Base-by-base conservation (phyloP, 2,797 vertebrate species). In the Microctenopoma steveboyesi region DNA sequence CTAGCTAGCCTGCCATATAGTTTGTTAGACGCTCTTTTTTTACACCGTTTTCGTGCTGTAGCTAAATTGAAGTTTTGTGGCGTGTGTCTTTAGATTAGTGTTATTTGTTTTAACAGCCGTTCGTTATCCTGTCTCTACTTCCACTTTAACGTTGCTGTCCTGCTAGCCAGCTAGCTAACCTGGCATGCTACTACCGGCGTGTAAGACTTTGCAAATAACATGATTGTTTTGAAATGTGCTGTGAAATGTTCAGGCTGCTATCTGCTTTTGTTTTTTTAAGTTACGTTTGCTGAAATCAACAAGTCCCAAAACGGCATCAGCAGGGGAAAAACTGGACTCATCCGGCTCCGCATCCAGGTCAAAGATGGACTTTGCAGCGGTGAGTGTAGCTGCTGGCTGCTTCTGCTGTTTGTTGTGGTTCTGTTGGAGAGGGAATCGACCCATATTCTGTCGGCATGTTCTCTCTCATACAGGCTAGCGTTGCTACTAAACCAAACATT, bases 321-420 rank as follows among this genome's bases (percentile, higher is more conserved):
- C 56, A 35, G 68, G 15, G 27, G 67, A 71, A 42, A 82, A 83
- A 55, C 73, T 71, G 78, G 79, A 85, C 63, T 58, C 84, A 0
- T 60, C 85, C 37, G 58, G 28, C 13, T 72, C 89, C 2, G 57
- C 79, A 35, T 67, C 90, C 63, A 5, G 58, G 12, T 81, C 89
- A 39, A 89, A 70, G 67, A 95, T 94, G 94, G 94, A 94, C 81
- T 39, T 92, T 14, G 73, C 81, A 25, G 54, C 91, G 90, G 93
- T 94, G 78, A 94, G 93, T 91, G 40, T 39, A 35, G 45, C 55
- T 64, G 83, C 64, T 40, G 56, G 16, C 27, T 55, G 60, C 30
- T 30, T 22, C 22, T 22, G 22, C 22, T 22, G 22, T 22, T 22
- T 22, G 22, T 22, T 22, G 22, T 22, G 22, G 22, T 22, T 60